These are phyloP conservation scores for Oreocharis arfaki DNA, from an alignment of 2,113 vertebrate species.

Conservation along the genomic window DNA sequence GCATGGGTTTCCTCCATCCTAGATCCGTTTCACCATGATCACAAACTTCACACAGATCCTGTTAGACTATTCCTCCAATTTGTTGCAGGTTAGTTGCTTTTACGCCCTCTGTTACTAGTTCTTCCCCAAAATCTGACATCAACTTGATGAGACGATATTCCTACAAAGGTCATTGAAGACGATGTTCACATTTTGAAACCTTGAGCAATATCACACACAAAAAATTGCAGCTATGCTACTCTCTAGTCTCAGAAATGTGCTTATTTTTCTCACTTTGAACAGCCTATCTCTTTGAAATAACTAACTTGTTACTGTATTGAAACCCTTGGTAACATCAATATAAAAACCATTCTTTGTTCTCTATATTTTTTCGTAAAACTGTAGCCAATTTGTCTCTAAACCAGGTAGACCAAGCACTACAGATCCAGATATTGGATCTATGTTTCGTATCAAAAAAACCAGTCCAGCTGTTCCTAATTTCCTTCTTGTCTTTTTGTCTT, in stretches of 20 bases:
- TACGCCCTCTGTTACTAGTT: background rate
- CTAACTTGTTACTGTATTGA: background rate
- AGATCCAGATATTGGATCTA: background rate
- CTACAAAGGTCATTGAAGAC: background rate
- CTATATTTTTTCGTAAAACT: background rate
- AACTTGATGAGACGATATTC: background rate
- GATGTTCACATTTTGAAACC: background rate
- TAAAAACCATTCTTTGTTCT: background rate
- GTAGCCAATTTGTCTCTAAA: background rate
- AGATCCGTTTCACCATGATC: background rate
- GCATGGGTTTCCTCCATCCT: accelerated
- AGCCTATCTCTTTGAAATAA: background rate
- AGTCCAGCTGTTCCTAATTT: background rate
- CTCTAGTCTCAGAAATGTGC: background rate
- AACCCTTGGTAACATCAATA: background rate
- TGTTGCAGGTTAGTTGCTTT: background rate
- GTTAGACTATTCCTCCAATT: background rate
- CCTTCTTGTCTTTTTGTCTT: background rate
- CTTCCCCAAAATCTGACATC: background rate
- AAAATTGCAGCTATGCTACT: background rate
- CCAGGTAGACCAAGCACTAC: background rate
- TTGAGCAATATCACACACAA: background rate
- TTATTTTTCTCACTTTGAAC: background rate
- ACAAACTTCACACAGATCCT: background rate
- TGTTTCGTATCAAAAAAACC: background rate